Percentiles rank a stretch among this genome's conserved stretches.
These are phyloP conservation scores for Passer montanus DNA, from an alignment of 2,113 vertebrate genomes.

Conservation along the genomic window DNA sequence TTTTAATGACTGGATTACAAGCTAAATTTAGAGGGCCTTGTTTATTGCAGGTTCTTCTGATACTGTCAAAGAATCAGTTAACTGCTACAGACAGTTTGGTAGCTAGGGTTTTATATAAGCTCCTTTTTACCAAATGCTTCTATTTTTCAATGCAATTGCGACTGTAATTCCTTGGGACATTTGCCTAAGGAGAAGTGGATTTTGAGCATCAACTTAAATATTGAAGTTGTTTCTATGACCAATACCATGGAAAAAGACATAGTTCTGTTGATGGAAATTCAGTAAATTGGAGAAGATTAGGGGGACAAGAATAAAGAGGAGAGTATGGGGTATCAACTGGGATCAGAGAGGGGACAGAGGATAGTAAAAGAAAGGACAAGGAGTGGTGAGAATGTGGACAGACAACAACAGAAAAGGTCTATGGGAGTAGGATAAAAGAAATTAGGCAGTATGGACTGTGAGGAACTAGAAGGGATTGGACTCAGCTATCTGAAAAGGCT, in stretches of 20 bases:
- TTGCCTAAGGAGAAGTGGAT: neutral
- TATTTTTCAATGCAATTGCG: neutral
- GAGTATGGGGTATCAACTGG: neutral
- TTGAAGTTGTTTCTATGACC: neutral
- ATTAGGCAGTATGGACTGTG: neutral
- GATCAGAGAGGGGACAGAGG: neutral
- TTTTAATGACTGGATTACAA: neutral
- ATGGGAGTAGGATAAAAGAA: neutral
- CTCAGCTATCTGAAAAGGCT: neutral
- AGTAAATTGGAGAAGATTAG: neutral
- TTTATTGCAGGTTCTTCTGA: neutral
- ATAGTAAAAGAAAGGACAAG: neutral
- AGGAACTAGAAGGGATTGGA: neutral
- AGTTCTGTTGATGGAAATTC: neutral
- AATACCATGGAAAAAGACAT: neutral
- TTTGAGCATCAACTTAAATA: neutral
- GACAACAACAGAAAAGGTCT: neutral
- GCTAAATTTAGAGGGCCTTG: neutral
- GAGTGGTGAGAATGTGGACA: neutral
- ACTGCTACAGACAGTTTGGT: neutral
- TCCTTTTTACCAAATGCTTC: neutral
- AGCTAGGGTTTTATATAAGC: neutral
- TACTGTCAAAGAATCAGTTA: neutral
- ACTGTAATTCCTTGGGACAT: neutral
- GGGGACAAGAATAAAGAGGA: neutral